Conservation (phyloP, 1,140 invertebrate genomes). For the Cheumatopsyche charites region DNA sequence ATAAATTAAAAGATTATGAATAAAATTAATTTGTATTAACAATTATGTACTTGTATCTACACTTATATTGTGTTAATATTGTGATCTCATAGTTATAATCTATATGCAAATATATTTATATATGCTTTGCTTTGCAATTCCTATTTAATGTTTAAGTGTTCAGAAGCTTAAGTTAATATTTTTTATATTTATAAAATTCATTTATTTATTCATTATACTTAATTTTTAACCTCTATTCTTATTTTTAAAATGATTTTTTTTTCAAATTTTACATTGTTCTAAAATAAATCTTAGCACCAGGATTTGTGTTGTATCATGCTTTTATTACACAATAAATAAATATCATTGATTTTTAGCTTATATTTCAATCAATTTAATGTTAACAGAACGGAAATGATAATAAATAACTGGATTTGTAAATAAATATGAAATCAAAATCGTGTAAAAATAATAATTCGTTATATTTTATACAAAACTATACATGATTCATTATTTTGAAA, state of each 20-base stretch:
- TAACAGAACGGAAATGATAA: background rate
- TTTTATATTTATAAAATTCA: too few species aligned
- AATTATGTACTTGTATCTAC: background rate
- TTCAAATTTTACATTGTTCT: background rate
- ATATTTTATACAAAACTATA: too few species aligned
- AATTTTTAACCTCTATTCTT: background rate
- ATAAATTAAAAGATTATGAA: too few species aligned
- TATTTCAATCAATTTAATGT: background rate
- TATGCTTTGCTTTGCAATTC: conserved; percentile 22
- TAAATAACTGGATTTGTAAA: background rate
- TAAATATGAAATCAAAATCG: too few species aligned
- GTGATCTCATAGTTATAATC: conserved; percentile 1
- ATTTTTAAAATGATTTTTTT: background rate
- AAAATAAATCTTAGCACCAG: conserved; percentile 29
- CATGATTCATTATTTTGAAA: too few species aligned
- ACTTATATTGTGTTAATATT: background rate
- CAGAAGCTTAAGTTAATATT: too few species aligned
- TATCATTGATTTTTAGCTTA: conserved; percentile 1
- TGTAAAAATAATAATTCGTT: too few species aligned
- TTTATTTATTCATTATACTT: too few species aligned
- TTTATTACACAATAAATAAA: conserved; percentile 36
- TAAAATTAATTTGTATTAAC: too few species aligned
- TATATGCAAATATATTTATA: conserved; percentile 5
- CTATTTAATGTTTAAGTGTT: conserved; percentile 9
- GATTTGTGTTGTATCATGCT: conserved; percentile 34